A percentile compares a stretch with the other conserved stretches of the same genome.
phyloP scores from a whole-genome alignment of 2,113 vertebrate genomes.

The Zosterops borbonicus region DNA sequence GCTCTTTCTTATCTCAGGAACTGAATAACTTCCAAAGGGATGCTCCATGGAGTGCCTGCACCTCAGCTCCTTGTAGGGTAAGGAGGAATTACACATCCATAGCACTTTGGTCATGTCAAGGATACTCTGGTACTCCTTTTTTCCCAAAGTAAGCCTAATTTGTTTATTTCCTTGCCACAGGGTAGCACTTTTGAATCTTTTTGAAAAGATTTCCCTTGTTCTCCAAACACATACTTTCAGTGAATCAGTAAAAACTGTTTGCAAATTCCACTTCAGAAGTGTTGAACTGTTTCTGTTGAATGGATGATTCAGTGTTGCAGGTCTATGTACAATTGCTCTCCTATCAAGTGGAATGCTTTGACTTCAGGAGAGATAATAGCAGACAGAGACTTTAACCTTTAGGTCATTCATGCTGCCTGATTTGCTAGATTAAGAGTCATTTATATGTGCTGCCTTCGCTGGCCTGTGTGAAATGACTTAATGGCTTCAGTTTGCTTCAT shows the following conservation, averaged over 20 bases:
- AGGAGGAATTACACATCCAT: fast-evolving
- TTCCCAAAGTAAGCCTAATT: neutral
- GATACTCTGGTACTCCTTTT: fast-evolving
- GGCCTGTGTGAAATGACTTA: neutral
- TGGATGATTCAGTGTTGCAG: neutral
- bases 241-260: neutral
- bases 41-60: neutral
- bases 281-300: neutral
- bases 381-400: neutral
- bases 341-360: neutral
- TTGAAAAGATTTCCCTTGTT: neutral
- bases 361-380: neutral
- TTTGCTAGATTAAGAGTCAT: neutral
- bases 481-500: neutral
- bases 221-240: neutral
- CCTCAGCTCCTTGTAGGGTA: neutral
- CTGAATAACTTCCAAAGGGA: neutral
- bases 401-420: neutral
- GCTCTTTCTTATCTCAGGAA: neutral
- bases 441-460: neutral
- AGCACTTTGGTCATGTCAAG: neutral
- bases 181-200: neutral
- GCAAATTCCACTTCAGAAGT: neutral
- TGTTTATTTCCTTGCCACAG: neutral
- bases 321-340: neutral